Percentiles rank a stretch among this genome's conserved stretches.
These are phyloP conservation scores for Xiphophorus birchmanni DNA, from an alignment of 2,797 vertebrate species.

Conservation along the genomic window DNA sequence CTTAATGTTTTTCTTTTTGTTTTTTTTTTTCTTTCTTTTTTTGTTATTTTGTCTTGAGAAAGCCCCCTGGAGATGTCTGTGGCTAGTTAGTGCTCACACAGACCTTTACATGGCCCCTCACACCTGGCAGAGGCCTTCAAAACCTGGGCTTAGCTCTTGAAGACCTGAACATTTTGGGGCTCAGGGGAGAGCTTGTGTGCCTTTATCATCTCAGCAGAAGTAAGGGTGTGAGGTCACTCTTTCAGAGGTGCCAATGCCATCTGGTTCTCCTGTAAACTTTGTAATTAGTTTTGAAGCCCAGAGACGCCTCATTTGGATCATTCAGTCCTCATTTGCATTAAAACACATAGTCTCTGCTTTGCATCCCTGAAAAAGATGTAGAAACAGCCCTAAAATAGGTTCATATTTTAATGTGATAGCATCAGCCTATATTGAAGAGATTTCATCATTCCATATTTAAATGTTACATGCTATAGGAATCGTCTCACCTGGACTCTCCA, in stretches of 20 bases:
- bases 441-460: not conserved
- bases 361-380: not conserved
- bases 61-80: slow-evolving; percentile 65
- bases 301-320: slow-evolving; percentile 24
- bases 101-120: slow-evolving; percentile 61
- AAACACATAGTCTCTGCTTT: not conserved
- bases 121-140: slow-evolving; percentile 72
- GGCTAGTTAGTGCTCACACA: slow-evolving; percentile 63
- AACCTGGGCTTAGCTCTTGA: slow-evolving; percentile 53
- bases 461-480: not conserved
- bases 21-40: slow-evolving; percentile 29
- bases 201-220: slow-evolving; percentile 68
- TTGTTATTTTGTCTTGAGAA: slow-evolving; percentile 36
- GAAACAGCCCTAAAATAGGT: not conserved
- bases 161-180: slow-evolving; percentile 47
- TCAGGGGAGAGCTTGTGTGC: slow-evolving; percentile 51
- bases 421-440: not conserved
- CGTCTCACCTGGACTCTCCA: not conserved
- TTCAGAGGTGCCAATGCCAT: slow-evolving; percentile 60
- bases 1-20: slow-evolving; percentile 17
- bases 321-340: slow-evolving; percentile 12
- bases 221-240: slow-evolving; percentile 65
- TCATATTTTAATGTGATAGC: not conserved
- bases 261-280: slow-evolving; percentile 45
- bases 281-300: slow-evolving; percentile 35